phyloP scores from a whole-genome alignment of 2,113 vertebrate species.

The Panthera uncia region DNA sequence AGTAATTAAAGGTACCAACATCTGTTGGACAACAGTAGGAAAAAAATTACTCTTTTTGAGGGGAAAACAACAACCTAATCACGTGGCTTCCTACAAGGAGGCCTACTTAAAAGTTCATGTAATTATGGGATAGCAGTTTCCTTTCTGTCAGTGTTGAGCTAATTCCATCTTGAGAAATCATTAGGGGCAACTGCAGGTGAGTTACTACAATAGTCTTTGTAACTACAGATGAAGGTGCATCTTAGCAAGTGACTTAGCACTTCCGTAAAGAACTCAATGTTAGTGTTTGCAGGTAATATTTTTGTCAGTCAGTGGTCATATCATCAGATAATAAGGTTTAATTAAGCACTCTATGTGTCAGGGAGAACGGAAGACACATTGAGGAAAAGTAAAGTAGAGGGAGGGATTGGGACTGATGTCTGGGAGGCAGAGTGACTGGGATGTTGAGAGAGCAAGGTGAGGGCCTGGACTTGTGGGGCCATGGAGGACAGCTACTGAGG shows the following conservation, averaged over 20 bases:
- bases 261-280: background rate
- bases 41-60: background rate
- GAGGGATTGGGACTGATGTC: background rate
- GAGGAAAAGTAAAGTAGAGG: background rate
- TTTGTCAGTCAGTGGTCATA: background rate
- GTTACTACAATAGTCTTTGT: background rate
- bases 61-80: background rate
- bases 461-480: fast-evolving
- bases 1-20: conserved; percentile 11
- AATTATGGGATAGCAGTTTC: background rate
- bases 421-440: background rate
- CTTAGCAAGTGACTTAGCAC: background rate
- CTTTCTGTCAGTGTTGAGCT: background rate
- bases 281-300: background rate
- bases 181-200: background rate
- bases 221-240: background rate
- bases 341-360: background rate
- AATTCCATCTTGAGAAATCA: background rate
- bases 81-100: background rate
- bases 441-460: background rate
- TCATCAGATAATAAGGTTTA: background rate
- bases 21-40: conserved; percentile 18
- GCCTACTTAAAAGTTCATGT: background rate
- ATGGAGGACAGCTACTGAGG: background rate
- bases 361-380: background rate